A percentile compares a stretch with the other conserved stretches of the same genome.
phyloP scores from a whole-genome alignment of 2,797 vertebrate genomes.

The Borostomias antarcticus region DNA sequence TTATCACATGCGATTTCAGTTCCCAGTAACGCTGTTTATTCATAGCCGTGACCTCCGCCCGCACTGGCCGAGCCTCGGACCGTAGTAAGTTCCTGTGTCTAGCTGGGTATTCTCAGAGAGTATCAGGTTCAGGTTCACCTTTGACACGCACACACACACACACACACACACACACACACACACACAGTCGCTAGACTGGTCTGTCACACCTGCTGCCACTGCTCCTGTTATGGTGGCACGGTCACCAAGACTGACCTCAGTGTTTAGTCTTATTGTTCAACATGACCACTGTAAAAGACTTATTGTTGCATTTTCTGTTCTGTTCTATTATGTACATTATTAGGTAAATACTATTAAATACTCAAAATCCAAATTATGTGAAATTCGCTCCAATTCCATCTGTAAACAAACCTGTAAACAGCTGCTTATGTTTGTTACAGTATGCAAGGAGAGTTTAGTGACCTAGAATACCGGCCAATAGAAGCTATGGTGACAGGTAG shows the following conservation, averaged over 20 bases:
- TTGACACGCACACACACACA: not conserved
- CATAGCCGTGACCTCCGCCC: too few relatives aligned
- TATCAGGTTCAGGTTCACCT: constrained; percentile 3
- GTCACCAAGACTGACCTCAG: not conserved
- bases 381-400: too few relatives aligned
- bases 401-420: not conserved
- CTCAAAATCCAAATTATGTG: too few relatives aligned
- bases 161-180: not conserved
- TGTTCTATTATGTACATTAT: too few relatives aligned
- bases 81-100: not conserved
- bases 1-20: too few relatives aligned
- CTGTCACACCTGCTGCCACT: not conserved
- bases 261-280: not conserved
- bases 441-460: too few relatives aligned
- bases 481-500: too few relatives aligned
- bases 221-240: not conserved
- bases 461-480: too few relatives aligned
- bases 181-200: not conserved
- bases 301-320: not conserved
- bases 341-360: too few relatives aligned
- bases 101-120: not conserved
- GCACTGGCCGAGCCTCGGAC: not conserved
- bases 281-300: too few relatives aligned
- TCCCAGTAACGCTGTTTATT: too few relatives aligned
- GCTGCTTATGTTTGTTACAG: too few relatives aligned